Conservation (phyloP, 2,113 vertebrate species). For the Dipodomys merriami region DNA sequence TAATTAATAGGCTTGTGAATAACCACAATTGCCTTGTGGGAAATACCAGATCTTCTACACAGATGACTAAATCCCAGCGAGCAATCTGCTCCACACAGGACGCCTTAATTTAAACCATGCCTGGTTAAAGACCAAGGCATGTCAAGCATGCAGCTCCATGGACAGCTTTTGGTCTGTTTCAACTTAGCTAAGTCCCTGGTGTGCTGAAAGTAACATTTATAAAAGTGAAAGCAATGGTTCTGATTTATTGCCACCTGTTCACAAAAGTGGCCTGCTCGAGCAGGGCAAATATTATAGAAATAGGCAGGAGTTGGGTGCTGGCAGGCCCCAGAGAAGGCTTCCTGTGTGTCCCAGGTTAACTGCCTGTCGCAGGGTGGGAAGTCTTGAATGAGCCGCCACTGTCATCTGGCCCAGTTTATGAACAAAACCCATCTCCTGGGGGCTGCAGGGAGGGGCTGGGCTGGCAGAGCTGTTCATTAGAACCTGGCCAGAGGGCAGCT, state of each 20-base stretch:
- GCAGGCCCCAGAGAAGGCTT: background rate
- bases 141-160: conserved; percentile 74
- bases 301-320: too few relatives aligned
- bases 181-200: conserved; percentile 83
- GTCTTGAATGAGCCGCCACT: background rate
- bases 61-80: conserved; percentile 85
- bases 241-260: conserved; percentile 86
- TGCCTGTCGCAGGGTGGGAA: background rate
- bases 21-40: conserved; percentile 85
- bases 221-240: conserved; percentile 81
- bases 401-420: conserved; percentile 82
- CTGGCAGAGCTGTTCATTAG: conserved; percentile 84
- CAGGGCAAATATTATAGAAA: background rate
- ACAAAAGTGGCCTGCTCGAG: conserved; percentile 25
- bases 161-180: conserved; percentile 84
- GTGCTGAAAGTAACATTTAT: conserved; percentile 81
- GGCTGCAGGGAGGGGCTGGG: background rate
- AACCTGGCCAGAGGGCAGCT: conserved; percentile 84
- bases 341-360: background rate
- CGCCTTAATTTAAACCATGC: conserved; percentile 88
- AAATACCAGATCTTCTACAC: conserved; percentile 84
- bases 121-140: conserved; percentile 78
- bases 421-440: conserved; percentile 80
- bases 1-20: conserved; percentile 89
- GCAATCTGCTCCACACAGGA: conserved; percentile 80